Evolutionary conservation across 2,113 vertebrate genomes (phyloP), one percentile per base, ranked within the genome.

Genomic region (Tachysurus vachellii): DNA sequence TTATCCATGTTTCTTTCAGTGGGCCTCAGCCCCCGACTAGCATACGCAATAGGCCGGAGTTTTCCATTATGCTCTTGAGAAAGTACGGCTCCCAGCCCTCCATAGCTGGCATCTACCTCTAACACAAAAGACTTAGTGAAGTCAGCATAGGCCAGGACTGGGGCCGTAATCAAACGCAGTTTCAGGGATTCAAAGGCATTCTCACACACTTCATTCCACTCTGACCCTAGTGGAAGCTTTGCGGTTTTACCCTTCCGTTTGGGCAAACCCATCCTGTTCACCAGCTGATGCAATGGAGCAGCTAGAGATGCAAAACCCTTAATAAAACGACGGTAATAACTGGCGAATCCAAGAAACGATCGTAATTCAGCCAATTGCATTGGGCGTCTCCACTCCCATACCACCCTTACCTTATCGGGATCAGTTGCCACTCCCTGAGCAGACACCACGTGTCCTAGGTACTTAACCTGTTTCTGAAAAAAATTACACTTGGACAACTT

Each of bases 371-470:
- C 77, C 16, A 85, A 62, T 23, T 79, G 64, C 4, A 16, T 0
- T 10, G 83, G 75, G 50, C 36, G 36, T n/a, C 47, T 80, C 83
- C 42, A 88, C 5, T 50, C 66, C 14, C 73, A 54, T 1, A 85
- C 53, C 17, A 83, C 75, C 53, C 84, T 61, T n/a, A 79, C 70
- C 11, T 88, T 84, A 13, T 47, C 57, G 17, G 75, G 83, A 14
- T 85, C 87, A 14, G 87, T 88, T 5, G 61, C 42, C 71, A 88
- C 82, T 17, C 87, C 87, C 31, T 84, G 73, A 19, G 73, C 73
- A 16, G 87, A 84, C 3, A 87, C 59, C 23, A 87, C 75, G 81
- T 88, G 87, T 0, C 83, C 87, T 4, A 85, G 28, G 16, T 88
- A 84, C 21, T 59, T 84, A 14, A 83, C 70, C 23, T 87, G 59